Evolutionary conservation across 2,797 vertebrate genomes (phyloP), one percentile per base, ranked within the genome.

Genomic region (Aphelocoma californica): DNA sequence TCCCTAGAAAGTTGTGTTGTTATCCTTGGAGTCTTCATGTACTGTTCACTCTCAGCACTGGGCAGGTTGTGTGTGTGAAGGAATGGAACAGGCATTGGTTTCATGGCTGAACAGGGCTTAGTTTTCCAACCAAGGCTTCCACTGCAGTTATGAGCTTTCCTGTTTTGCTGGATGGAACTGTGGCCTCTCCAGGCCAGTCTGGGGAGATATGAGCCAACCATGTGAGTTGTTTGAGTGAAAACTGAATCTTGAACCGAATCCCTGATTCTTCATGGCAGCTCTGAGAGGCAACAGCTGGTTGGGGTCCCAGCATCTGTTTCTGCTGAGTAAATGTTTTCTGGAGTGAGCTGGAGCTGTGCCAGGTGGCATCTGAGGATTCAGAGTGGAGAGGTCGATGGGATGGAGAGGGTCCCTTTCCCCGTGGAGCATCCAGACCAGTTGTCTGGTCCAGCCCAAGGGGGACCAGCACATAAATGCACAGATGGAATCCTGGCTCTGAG

Each of bases 1-100:
- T 44, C 65, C 61, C 29, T 40, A 20, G 44, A 23, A 73, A 47
- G n/a, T 14, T 28, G 56, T 72, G 51, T 0, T 57, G 10, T 79
- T 79, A 3, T 3, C 9, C 23, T 79, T 0, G 0, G 21, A 47
- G 23, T 64, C 21, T 62, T 34, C 0, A 0, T 18, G 32, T 34
- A 0, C 57, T 54, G 28, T 26, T 90, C 8, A 3, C 47, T 29
- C n/a, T 48, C 44, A 45, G 60, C 9, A 2, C 16, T 44, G 18
- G 24, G 42, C 66, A 29, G 54, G 14, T 6, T 56, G 25, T 18
- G 0, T 31, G 34, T 57, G 26, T 79, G 79, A 53, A 64, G 73
- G 31, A 42, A 10, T 12, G 29, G 62, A 74, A 0, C 7, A 12
- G 28, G 42, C 34, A 6, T 8, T 40, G 31, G 4, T 78, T 45